Percentiles rank a stretch among this genome's conserved stretches.
Evolutionary conservation across 2,113 vertebrate species (phyloP).

Genomic region (Pantherophis guttatus): DNA sequence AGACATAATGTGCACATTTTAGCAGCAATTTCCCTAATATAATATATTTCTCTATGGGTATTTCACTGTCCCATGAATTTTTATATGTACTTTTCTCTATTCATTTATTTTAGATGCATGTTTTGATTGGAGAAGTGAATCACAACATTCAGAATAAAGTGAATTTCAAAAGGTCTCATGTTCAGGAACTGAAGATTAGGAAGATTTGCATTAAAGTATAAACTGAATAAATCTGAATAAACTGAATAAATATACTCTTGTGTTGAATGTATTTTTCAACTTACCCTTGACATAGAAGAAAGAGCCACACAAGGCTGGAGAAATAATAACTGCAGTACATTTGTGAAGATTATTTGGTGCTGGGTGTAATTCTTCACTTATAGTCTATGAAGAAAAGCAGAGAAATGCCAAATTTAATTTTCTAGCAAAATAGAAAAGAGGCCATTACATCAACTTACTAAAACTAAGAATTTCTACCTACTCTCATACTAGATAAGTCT

Average conservation of each 20-base stretch:
- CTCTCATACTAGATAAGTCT: background rate
- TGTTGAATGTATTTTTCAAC: slow-evolving; percentile 5
- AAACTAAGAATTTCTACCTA: background rate
- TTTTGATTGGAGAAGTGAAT: background rate
- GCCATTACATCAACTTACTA: background rate
- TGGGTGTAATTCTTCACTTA: background rate
- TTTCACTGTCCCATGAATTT: background rate
- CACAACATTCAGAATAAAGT: background rate
- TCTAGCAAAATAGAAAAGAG: background rate
- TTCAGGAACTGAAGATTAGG: background rate
- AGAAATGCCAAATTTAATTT: background rate
- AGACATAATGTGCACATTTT: background rate
- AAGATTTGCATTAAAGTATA: background rate
- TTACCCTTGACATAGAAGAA: slow-evolving; percentile 64
- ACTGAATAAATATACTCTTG: background rate
- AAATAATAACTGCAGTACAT: slow-evolving; percentile 57
- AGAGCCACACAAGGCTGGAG: slow-evolving; percentile 55
- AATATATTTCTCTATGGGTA: background rate
- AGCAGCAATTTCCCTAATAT: background rate
- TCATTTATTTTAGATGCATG: background rate
- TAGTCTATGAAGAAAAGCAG: slow-evolving; percentile 51
- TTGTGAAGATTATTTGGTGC: slow-evolving; percentile 28
- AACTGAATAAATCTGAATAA: background rate
- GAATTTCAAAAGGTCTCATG: background rate
- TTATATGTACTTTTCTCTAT: background rate